Evolutionary conservation across 2,888 invertebrate species (phyloP).

Genomic region (Melieria picta): DNA sequence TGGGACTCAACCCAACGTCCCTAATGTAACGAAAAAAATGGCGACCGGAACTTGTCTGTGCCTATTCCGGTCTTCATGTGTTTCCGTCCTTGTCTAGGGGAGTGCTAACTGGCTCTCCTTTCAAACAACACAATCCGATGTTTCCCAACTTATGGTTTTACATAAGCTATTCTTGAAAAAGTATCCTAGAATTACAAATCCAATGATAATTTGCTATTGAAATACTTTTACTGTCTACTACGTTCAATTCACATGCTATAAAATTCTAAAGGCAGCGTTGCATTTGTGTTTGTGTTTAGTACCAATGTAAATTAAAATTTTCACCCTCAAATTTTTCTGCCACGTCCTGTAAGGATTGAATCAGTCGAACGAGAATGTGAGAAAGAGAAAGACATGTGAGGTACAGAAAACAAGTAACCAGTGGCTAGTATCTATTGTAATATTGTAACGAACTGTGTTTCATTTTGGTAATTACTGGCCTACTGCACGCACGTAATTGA

Average conservation of each 20-base stretch:
- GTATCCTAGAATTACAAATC: slow-evolving; percentile 52
- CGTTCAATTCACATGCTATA: neutral
- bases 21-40: slow-evolving; percentile 52
- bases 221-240: neutral
- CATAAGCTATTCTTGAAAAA: slow-evolving; percentile 39
- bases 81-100: slow-evolving; percentile 96
- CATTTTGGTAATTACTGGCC: too few relatives aligned
- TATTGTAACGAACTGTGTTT: too few relatives aligned
- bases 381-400: too few relatives aligned
- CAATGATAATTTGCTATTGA: neutral
- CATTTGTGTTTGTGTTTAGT: neutral
- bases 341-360: too few relatives aligned
- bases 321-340: too few relatives aligned
- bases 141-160: slow-evolving; percentile 30
- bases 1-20: too few relatives aligned
- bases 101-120: slow-evolving; percentile 98
- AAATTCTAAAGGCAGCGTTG: neutral
- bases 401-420: too few relatives aligned
- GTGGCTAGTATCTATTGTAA: too few relatives aligned
- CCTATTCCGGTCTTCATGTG: slow-evolving; percentile 69
- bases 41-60: slow-evolving; percentile 62
- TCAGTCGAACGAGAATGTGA: too few relatives aligned
- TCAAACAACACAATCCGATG: slow-evolving; percentile 82
- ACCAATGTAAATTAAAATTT: too few relatives aligned
- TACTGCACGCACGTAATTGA: too few relatives aligned